Evolutionary conservation across 2,888 invertebrate species (phyloP), one percentile per base, ranked within the genome.

Genomic region (Melitaea athalia): DNA sequence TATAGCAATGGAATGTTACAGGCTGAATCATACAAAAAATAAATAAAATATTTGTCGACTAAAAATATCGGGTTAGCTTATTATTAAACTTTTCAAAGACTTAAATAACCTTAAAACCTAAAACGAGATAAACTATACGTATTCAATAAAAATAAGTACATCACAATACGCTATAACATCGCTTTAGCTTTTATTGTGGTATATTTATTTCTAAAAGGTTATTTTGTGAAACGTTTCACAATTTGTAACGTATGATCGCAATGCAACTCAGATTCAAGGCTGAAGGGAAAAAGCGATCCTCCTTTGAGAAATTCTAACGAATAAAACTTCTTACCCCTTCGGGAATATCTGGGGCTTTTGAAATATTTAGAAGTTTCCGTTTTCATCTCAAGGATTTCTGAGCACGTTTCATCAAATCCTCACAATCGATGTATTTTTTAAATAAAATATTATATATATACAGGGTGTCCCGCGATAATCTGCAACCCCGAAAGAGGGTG

Each of bases 251-350:
- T 17, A 55, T 12, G 53, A 57, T 57, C 42, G 38, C 57, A 42
- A 57, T 57, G 57, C 57, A 57, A 57, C 57, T 15, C 42, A n/a
- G 8, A n/a, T 42, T 42, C 38, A 42, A 42, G 42, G 42, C 38
- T 57, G 15, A 42, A 57, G 15, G 57, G 43, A 59, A 31, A 63
- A 43, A 12, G 55, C 31, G 63, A 63, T 63, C n/a, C 43, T 63
- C 63, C 63, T 63, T 63, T 53, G 38, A 52, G 53, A 53, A 63
- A 63, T 63, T 50, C 42, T 53, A 63, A 53, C 63, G 63, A 53
- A 63, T 53, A 63, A 63, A 63, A 53, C 53, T 63, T 63, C 63
- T 43, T 63, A 53, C 53, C 52, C 43, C 47, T 45, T 31, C 24
- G 63, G 63, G 63, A 63, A 55, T 63, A 12, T 12, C 43, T 55